Evolutionary conservation across 1,140 invertebrate species (phyloP).

Genomic region (Cotesia glomerata): DNA sequence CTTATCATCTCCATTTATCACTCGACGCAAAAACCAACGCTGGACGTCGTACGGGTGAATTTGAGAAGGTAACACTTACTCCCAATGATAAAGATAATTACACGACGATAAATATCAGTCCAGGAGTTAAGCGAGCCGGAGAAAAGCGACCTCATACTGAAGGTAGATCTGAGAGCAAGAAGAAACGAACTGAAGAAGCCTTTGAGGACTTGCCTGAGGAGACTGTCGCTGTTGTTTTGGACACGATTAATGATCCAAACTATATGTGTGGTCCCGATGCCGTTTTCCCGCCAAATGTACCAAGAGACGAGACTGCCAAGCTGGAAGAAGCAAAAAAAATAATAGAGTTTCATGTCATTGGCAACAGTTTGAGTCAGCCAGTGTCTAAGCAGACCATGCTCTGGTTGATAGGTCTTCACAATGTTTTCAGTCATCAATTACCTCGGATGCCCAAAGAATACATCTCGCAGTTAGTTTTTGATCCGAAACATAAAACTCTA

Average conservation of each 20-base stretch:
- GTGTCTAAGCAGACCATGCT: conserved; percentile 90
- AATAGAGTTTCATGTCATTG: conserved; percentile 93
- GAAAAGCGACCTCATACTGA: conserved; percentile 52
- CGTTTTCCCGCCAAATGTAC: conserved; percentile 82
- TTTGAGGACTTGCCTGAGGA: conserved; percentile 72
- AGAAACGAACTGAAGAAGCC: conserved; percentile 58
- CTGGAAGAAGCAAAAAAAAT: conserved; percentile 86
- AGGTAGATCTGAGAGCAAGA: conserved; percentile 48
- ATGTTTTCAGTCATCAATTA: conserved; percentile 94
- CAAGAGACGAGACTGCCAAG: conserved; percentile 90
- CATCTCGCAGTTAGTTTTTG: conserved; percentile 95
- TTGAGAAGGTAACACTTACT: conserved; percentile 69
- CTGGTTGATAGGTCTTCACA: conserved; percentile 93
- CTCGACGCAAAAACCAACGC: conserved; percentile 48
- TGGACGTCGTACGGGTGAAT: conserved; percentile 64
- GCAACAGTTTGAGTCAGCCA: conserved; percentile 86
- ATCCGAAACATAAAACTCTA: conserved; percentile 96
- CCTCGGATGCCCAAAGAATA: conserved; percentile 98
- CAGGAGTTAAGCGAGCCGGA: conserved; percentile 63
- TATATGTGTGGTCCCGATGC: conserved; percentile 84
- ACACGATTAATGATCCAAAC: conserved; percentile 78
- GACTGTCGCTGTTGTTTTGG: conserved; percentile 76
- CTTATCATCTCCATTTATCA: conserved; percentile 68
- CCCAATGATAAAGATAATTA: conserved; percentile 71
- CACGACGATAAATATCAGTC: conserved; percentile 72